Evolutionary conservation across 1,140 invertebrate genomes (phyloP).

Genomic region (Coenobita brevimanus): DNA sequence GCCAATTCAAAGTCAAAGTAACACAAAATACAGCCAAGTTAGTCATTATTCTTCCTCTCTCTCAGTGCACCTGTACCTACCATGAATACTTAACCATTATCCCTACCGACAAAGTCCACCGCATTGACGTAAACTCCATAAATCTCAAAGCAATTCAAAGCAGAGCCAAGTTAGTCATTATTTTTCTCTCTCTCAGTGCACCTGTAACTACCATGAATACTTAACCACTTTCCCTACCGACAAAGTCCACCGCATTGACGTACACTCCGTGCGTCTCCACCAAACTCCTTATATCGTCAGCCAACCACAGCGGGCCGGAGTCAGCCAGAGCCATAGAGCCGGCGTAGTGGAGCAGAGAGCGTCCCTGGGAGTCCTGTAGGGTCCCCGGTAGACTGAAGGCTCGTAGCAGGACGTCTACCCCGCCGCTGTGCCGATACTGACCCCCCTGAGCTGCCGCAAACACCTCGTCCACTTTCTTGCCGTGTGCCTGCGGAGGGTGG

Average conservation of each 20-base stretch:
- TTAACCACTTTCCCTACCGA: too few species aligned
- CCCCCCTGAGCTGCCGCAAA: constrained; percentile 50
- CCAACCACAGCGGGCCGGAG: constrained; percentile 50
- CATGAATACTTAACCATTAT: too few species aligned
- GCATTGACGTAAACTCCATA: constrained; percentile 43
- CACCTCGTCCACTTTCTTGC: constrained; percentile 44
- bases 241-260: constrained; percentile 50
- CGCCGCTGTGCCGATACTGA: constrained; percentile 44
- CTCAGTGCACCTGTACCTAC: too few species aligned
- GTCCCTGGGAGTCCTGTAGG: constrained; percentile 40
- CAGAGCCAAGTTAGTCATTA: too few species aligned
- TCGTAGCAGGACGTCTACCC: constrained; percentile 46
- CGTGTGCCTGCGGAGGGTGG: constrained; percentile 17
- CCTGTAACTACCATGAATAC: too few species aligned
- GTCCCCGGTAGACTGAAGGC: constrained; percentile 46
- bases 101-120: too few species aligned
- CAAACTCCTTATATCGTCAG: constrained; percentile 33
- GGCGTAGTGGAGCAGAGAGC: constrained; percentile 51
- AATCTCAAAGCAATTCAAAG: too few species aligned
- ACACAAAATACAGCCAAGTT: too few species aligned
- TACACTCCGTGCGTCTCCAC: constrained; percentile 42
- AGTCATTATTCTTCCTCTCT: too few species aligned
- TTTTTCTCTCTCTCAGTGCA: too few species aligned
- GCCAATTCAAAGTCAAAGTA: too few species aligned
- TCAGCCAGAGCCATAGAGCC: constrained; percentile 39